Base-by-base conservation (phyloP, 2,113 vertebrate species). In the Lepisosteus oculatus region DNA sequence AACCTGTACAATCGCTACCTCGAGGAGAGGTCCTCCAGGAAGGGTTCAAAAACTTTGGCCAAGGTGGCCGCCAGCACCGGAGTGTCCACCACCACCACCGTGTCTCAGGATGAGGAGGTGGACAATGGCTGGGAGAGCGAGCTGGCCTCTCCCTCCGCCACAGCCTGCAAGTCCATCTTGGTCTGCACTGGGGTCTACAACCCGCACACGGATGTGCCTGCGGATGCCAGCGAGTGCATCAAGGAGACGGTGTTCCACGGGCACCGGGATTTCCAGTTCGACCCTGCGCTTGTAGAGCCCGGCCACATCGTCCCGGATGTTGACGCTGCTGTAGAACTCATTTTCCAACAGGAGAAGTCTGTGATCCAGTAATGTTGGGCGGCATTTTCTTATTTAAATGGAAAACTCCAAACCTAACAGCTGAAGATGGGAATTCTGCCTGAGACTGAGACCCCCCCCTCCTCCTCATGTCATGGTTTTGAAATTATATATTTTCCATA, bases 1-100 rank as follows among this genome's bases (percentile, higher is more conserved):
- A 97, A 97, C 82, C 88, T 95, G 15, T 97, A 94, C 86, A 93
- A 95, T 78, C 92, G 92, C 65, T 94, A 90, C 85, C 92, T 97
- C 64, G 65, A 87, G 62, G 85, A 93, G 70, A 85, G 84, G 11
- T 62, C 78, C 55, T 66, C 76, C 65, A 43, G 77, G 0, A 69
- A 79, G 0, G 61, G 73, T 0, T 69, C 89, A 43, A 75, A 79
- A 15, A 8, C 86, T 0, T 63, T 79, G 66, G 85, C 81, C 13
- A 78, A 76, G 68, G 67, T 91, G 61, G 90, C 79, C 56, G 82
- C 84, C 5, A 80, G 79, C 0, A 79, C n/a, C 1, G 87, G 76
- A 67, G 70, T 78, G 29, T 15, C 75, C 8, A 71, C 88, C 4
- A 1, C 85, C 13, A 0, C 85, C 13, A 0, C 80, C 0, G 72